Evolutionary conservation across 2,797 vertebrate genomes (phyloP).

Genomic region (Xerus rutilus): DNA sequence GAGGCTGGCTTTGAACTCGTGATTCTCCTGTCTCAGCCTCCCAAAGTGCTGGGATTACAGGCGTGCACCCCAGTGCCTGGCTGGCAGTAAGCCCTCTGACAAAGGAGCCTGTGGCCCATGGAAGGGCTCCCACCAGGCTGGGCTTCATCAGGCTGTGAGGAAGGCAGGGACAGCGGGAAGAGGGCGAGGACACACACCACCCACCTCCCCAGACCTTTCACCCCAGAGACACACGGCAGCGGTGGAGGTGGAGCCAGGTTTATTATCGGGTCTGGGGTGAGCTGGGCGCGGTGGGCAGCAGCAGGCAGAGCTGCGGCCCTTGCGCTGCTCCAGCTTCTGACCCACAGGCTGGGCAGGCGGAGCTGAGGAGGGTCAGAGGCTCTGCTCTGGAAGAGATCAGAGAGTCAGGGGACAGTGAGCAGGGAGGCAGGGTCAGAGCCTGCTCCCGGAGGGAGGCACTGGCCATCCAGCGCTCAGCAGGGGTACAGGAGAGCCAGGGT

Average conservation of each 20-base stretch:
- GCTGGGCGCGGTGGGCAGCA: background rate
- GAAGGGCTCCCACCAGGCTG: accelerated
- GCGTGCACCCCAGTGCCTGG: too few species aligned
- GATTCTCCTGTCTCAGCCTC: too few species aligned
- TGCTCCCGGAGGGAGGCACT: background rate
- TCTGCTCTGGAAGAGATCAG: constrained; percentile 85
- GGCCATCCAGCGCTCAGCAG: background rate
- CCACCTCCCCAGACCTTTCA: accelerated
- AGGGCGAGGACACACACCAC: accelerated
- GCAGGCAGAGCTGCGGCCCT: background rate
- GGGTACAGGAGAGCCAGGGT: background rate
- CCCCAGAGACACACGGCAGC: constrained; percentile 57
- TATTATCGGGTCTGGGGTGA: constrained; percentile 49
- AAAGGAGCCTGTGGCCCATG: background rate
- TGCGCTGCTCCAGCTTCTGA: background rate
- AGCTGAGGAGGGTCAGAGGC: constrained; percentile 79
- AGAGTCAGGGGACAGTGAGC: background rate
- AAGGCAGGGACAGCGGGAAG: background rate
- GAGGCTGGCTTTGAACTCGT: too few species aligned
- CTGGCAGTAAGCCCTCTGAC: background rate
- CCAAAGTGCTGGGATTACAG: too few species aligned
- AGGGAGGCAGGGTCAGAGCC: background rate
- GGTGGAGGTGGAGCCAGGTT: constrained; percentile 68
- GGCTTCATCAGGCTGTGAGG: background rate
- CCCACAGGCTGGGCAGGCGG: constrained; percentile 65